phyloP scores from a whole-genome alignment of 1,140 invertebrate genomes.

The Macrocentrus cingulum region DNA sequence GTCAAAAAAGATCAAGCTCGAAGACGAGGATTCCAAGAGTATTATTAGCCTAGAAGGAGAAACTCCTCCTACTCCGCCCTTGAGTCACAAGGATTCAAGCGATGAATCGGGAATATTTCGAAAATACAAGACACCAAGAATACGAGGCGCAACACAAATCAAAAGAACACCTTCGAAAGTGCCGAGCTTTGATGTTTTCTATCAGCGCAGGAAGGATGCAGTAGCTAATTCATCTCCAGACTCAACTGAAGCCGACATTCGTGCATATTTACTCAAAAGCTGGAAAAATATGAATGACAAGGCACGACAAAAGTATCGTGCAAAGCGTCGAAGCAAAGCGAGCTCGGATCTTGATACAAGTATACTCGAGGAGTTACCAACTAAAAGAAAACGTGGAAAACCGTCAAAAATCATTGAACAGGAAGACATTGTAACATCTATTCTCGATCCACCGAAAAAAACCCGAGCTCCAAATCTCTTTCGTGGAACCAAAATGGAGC shows the following conservation, averaged over 20 bases:
- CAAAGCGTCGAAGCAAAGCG: slow-evolving; percentile 27
- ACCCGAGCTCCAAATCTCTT: slow-evolving; percentile 62
- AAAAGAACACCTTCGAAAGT: slow-evolving; percentile 36
- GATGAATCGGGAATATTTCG: slow-evolving; percentile 33
- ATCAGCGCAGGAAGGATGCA: slow-evolving; percentile 57
- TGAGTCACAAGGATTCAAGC: slow-evolving; percentile 42
- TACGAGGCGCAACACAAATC: slow-evolving; percentile 20
- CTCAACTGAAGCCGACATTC: slow-evolving; percentile 55
- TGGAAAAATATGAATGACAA: slow-evolving; percentile 57
- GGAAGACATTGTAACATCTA: slow-evolving; percentile 13
- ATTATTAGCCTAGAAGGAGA: slow-evolving; percentile 37
- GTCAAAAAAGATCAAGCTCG: slow-evolving; percentile 38
- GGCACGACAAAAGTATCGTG: slow-evolving; percentile 39
- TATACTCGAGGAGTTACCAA: slow-evolving; percentile 28
- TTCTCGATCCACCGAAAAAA: slow-evolving; percentile 35
- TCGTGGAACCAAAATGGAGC: slow-evolving; percentile 63
- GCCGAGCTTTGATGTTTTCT: slow-evolving; percentile 56
- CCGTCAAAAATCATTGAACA: slow-evolving; percentile 29
- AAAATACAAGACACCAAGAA: slow-evolving; percentile 30
- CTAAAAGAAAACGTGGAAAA: slow-evolving; percentile 31
- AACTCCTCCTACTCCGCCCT: slow-evolving; percentile 42
- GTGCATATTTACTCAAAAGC: slow-evolving; percentile 58
- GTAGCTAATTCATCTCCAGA: slow-evolving; percentile 59
- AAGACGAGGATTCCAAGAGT: slow-evolving; percentile 32
- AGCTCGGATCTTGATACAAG: slow-evolving; percentile 32